Conservation (phyloP, 2,888 invertebrate genomes). For the Zootermopsis nevadensis region DNA sequence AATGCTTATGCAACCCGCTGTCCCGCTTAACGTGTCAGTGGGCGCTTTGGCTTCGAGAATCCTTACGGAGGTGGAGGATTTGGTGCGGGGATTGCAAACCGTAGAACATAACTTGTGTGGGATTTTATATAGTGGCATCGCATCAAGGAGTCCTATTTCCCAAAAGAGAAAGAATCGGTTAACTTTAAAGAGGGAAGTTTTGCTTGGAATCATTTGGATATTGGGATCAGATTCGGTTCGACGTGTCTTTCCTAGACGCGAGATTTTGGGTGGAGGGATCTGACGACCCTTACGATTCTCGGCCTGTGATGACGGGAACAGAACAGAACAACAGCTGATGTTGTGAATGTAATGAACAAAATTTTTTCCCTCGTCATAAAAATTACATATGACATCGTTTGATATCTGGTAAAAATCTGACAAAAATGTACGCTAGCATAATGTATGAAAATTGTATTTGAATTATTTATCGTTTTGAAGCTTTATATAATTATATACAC, state of each 20-base stretch:
- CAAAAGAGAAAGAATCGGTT: conserved; percentile 28
- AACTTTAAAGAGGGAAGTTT: conserved; percentile 36
- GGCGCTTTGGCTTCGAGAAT: conserved; percentile 4
- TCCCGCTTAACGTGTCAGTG: conserved; percentile 5
- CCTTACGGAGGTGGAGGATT: conserved; percentile 9
- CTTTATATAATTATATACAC: no score
- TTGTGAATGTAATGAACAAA: no score
- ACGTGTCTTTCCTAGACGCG: not conserved
- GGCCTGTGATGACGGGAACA: not conserved
- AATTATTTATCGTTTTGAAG: no score
- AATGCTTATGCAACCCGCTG: not conserved
- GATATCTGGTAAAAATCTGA: no score
- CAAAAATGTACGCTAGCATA: no score
- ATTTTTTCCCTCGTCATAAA: no score
- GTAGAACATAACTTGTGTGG: conserved; percentile 44
- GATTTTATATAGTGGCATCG: conserved; percentile 41
- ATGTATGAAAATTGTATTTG: no score
- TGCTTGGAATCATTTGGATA: conserved; percentile 20
- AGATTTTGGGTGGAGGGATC: not conserved
- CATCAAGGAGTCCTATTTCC: conserved; percentile 5
- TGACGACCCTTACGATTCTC: not conserved
- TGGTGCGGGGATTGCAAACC: conserved; percentile 39
- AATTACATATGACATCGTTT: no score
- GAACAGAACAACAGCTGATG: no score
- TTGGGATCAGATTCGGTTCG: not conserved